phyloP scores from a whole-genome alignment of 2,797 vertebrate species.

The Cyprinodon diabolis region DNA sequence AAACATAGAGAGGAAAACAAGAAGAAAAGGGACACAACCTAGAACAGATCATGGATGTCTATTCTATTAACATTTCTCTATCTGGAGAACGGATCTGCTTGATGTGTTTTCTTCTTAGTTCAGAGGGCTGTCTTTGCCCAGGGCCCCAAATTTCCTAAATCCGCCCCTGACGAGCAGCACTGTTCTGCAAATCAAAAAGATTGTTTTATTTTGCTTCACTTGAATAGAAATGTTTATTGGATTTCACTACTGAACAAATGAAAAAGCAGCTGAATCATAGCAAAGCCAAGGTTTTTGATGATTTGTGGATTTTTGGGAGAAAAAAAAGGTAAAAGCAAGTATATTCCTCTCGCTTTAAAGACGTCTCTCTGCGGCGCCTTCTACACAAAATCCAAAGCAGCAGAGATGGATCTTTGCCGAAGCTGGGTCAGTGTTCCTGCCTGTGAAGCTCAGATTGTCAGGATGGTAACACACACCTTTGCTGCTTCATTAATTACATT shows the following conservation, averaged over 20 bases:
- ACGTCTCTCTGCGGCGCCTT: neutral
- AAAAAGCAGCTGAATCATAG: slow-evolving; percentile 43
- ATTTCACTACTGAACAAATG: slow-evolving; percentile 22
- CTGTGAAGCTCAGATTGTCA: slow-evolving; percentile 33
- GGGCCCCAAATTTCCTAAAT: no score
- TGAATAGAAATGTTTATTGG: slow-evolving; percentile 50
- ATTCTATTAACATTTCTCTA: no score
- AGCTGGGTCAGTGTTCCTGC: neutral
- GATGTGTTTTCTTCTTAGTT: no score
- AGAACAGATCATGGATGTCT: no score
- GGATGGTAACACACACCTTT: slow-evolving; percentile 41
- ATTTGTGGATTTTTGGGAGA: slow-evolving; percentile 42
- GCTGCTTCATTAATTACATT: slow-evolving; percentile 58
- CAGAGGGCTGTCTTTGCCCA: no score
- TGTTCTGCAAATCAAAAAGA: slow-evolving; percentile 65
- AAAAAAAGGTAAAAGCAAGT: neutral
- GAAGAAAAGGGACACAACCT: no score
- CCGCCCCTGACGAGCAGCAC: no score
- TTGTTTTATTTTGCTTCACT: slow-evolving; percentile 65
- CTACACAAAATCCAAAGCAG: slow-evolving; percentile 2
- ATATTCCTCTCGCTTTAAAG: neutral
- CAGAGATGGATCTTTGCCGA: neutral
- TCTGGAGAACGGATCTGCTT: no score
- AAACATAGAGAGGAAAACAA: no score
- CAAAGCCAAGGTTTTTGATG: slow-evolving; percentile 38